These are phyloP conservation scores for Drosophila dives DNA, from an alignment of 2,888 invertebrate species.

Conservation along the genomic window DNA sequence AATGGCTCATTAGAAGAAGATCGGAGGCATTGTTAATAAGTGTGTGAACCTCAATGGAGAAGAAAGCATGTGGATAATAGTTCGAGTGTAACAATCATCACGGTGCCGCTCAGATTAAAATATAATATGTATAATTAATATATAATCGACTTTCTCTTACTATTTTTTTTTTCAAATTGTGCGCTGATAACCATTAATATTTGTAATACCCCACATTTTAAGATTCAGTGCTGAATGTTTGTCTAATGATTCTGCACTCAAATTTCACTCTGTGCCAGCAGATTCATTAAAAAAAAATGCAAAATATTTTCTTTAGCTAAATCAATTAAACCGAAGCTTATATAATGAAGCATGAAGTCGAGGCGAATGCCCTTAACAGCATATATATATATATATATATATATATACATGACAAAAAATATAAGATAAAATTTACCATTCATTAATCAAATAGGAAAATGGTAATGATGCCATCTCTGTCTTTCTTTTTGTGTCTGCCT, in stretches of 20 bases:
- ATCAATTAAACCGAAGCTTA: slow-evolving; percentile 69
- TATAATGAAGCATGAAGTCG: slow-evolving; percentile 65
- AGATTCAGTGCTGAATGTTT: slow-evolving; percentile 32
- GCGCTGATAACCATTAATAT: slow-evolving; percentile 24
- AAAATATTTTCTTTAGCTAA: slow-evolving; percentile 49
- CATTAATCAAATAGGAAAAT: slow-evolving; percentile 73
- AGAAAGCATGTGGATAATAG: slow-evolving; percentile 19
- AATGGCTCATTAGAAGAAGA: slow-evolving; percentile 28
- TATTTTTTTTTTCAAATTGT: neutral
- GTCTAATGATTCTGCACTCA: slow-evolving; percentile 61
- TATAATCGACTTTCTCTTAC: neutral
- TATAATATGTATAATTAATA: slow-evolving; percentile 1
- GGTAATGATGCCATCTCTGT: slow-evolving; percentile 43
- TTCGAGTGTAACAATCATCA: neutral
- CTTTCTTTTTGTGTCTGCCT: slow-evolving; percentile 7
- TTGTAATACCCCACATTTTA: slow-evolving; percentile 48
- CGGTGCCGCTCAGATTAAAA: neutral
- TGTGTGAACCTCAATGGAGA: neutral
- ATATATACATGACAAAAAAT: slow-evolving; percentile 3
- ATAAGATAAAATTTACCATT: slow-evolving; percentile 55
- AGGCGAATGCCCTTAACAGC: slow-evolving; percentile 54
- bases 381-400: neutral
- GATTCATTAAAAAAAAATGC: slow-evolving; percentile 63
- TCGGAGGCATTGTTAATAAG: slow-evolving; percentile 1
- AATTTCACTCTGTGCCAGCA: slow-evolving; percentile 51